Percentiles rank a stretch among this genome's conserved stretches.
phyloP scores from a whole-genome alignment of 1,140 invertebrate species.

The Maconellicoccus hirsutus region DNA sequence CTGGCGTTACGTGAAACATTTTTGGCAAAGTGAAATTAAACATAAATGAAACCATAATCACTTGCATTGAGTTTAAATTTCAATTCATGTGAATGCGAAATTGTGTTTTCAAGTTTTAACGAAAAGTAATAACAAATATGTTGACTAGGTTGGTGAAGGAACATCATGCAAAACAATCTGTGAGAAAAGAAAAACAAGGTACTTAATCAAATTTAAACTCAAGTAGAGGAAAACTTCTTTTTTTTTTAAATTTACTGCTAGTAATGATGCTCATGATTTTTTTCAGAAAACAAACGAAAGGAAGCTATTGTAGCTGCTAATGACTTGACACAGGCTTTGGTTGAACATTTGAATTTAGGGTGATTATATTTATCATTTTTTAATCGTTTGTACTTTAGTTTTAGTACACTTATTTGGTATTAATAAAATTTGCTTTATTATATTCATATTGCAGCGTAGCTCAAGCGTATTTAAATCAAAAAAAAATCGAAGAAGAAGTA shows the following conservation, averaged over 20 bases:
- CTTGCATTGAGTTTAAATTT: too few relatives aligned
- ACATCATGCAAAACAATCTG: constrained; percentile 63
- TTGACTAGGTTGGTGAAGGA: constrained; percentile 76
- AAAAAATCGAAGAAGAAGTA: constrained; percentile 90
- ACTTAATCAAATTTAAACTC: constrained; percentile 25
- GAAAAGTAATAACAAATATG: constrained; percentile 51
- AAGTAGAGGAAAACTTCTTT: neutral
- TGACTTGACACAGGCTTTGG: constrained; percentile 82
- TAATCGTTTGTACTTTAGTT: neutral
- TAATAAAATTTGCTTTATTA: too few relatives aligned
- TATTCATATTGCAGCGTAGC: constrained; percentile 54
- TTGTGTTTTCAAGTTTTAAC: too few relatives aligned
- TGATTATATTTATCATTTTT: constrained; percentile 39
- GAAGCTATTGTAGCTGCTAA: constrained; percentile 85
- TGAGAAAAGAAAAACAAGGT: constrained; percentile 74
- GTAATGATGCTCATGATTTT: constrained; percentile 22
- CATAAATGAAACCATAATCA: too few relatives aligned
- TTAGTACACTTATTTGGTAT: too few relatives aligned
- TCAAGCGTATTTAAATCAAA: constrained; percentile 96
- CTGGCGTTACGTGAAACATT: too few relatives aligned
- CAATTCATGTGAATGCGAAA: too few relatives aligned
- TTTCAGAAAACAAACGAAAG: constrained; percentile 45
- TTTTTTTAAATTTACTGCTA: neutral
- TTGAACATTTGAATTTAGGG: constrained; percentile 96
- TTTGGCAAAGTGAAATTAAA: too few relatives aligned